phyloP scores from a whole-genome alignment of 2,888 invertebrate genomes.

The Taphrorychus bicolor region DNA sequence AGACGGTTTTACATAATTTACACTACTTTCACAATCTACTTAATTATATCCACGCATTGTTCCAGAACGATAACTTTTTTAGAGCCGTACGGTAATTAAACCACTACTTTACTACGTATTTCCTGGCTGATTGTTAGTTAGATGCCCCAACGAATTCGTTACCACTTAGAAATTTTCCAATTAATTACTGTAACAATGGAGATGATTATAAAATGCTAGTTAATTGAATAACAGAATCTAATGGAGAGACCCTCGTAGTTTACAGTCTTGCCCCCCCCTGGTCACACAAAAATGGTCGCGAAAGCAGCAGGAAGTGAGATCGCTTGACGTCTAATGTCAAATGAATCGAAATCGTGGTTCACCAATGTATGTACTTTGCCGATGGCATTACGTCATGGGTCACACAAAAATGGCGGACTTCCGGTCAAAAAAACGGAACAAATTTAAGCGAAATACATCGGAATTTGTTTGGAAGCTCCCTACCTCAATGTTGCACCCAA shows the following conservation, averaged over 20 bases:
- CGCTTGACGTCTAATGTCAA: too few species aligned
- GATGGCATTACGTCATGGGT: too few species aligned
- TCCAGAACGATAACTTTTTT: slow-evolving; percentile 41
- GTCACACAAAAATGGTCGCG: too few species aligned
- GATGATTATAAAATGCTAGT: not conserved
- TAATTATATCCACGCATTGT: slow-evolving; percentile 41
- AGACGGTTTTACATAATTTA: slow-evolving; percentile 14
- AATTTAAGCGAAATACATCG: too few species aligned
- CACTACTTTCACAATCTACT: slow-evolving; percentile 37
- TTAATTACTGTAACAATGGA: slow-evolving; percentile 19
- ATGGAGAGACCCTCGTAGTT: not conserved
- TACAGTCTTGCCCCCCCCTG: not conserved
- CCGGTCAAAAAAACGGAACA: too few species aligned
- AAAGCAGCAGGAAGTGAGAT: too few species aligned
- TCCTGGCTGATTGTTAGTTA: slow-evolving; percentile 32
- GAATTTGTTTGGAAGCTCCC: too few species aligned
- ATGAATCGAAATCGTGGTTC: too few species aligned
- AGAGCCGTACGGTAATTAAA: slow-evolving; percentile 32
- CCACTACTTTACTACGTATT: slow-evolving; percentile 23
- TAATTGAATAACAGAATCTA: not conserved
- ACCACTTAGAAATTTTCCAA: slow-evolving; percentile 26
- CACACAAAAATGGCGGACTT: too few species aligned
- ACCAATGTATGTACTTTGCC: too few species aligned
- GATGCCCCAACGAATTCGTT: slow-evolving; percentile 27
- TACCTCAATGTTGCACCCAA: too few species aligned